Evolutionary conservation across 2,797 vertebrate species (phyloP), one percentile per base, ranked within the genome.

Genomic region (Adrianichthys oophorus): DNA sequence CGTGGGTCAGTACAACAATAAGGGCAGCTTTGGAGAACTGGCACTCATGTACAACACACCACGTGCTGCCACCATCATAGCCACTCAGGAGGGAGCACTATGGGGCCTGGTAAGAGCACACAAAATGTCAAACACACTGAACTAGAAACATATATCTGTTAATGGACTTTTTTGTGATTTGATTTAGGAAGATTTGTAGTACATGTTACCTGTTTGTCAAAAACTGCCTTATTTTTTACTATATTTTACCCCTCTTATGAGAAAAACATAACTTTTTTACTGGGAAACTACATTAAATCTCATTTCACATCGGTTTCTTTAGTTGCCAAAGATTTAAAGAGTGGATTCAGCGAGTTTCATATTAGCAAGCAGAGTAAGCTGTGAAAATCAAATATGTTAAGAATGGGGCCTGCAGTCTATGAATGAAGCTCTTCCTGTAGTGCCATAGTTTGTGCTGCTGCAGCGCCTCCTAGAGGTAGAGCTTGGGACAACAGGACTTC

Each of bases 41-140:
- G 97, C 97, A 4, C 89, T 98, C 88, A 98, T 98, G 97, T 98
- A 98, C 91, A 98, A 98, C 89, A 98, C 97, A 68, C 95, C 97
- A 15, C 93, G 97, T 55, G 96, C 97, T 58, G 97, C 97, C 52
- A 98, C 97, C 76, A 98, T 98, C 71, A 32, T 95, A 41, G 95
- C 97, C 81, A 97, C 92, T 68, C 89, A 94, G 66, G 94, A 96
- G 68, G 96, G 97, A 67, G 76, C 96, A 26, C 93, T 98, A 21
- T 98, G 97, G 97, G 96, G 94, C 84, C 85, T 98, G 95, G 97
- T 98, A 87, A 97, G 96, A 72, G 16, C 50, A 42, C 18, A 23
- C 5, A 16, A 4, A 4, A 16, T 37, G n/a, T 5, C 14, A 24
- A 37, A 13, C 32, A 37, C 32, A 37, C 32, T 12, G 24, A 47